These are phyloP conservation scores for Ptychodera flava DNA, from an alignment of 35 echinoderm and acorn worm species.

Conservation along the genomic window DNA sequence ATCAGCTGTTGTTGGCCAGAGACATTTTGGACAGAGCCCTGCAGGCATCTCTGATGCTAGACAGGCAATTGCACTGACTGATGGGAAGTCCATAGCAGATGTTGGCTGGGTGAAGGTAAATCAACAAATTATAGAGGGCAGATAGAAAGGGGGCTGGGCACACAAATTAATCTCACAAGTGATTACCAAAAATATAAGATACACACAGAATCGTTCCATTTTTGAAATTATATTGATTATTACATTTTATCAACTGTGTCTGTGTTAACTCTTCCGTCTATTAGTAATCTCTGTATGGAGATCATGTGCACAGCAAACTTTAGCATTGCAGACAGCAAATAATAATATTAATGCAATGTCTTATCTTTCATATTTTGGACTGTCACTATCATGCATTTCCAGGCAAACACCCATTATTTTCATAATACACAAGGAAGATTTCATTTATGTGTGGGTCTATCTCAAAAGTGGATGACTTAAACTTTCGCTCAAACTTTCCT, in stretches of 20 bases:
- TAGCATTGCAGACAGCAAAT: too few species aligned
- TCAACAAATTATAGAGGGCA: neutral
- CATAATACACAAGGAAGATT: too few species aligned
- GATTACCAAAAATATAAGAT: neutral
- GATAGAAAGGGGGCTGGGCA: neutral
- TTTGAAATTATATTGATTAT: neutral
- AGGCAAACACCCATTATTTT: too few species aligned
- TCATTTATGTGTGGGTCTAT: too few species aligned
- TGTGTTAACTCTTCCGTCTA: too few species aligned
- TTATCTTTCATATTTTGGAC: too few species aligned
- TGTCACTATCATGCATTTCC: too few species aligned
- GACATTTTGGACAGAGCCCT: constrained; percentile 87
- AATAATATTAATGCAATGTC: too few species aligned
- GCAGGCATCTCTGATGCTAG: constrained; percentile 76
- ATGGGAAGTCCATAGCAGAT: constrained; percentile 90
- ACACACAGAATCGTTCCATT: neutral
- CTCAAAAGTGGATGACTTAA: too few species aligned
- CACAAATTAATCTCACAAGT: neutral
- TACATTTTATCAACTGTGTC: neutral
- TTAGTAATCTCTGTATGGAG: too few species aligned
- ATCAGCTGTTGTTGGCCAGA: constrained; percentile 74
- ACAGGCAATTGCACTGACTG: constrained; percentile 73
- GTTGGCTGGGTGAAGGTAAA: constrained; percentile 92
- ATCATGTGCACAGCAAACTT: too few species aligned
- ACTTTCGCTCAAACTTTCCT: too few species aligned